A percentile compares a stretch with the other conserved stretches of the same genome.
Conservation (phyloP, 2,113 vertebrate genomes). For the Haliaeetus leucogaster region DNA sequence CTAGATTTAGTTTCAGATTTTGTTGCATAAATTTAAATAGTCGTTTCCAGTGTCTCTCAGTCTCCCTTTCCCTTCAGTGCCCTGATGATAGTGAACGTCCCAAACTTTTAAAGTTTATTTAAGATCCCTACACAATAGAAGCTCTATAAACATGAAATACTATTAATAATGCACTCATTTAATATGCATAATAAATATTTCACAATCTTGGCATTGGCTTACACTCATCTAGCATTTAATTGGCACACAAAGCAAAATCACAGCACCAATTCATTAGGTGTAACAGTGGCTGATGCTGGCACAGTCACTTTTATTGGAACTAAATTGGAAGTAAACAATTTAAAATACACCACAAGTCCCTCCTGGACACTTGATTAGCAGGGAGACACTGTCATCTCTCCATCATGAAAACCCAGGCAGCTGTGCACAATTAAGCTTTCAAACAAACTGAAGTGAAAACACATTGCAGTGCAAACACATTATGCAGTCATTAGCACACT, state of each 20-base stretch:
- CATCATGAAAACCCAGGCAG: constrained; percentile 19
- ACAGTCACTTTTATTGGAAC: background rate
- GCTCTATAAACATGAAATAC: background rate
- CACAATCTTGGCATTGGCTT: background rate
- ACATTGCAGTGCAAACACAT: constrained; percentile 48
- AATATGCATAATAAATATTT: background rate
- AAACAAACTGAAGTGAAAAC: constrained; percentile 23
- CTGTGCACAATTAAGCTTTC: constrained; percentile 41
- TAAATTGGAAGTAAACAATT: constrained; percentile 11
- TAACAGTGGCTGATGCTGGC: background rate
- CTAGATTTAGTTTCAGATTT: background rate
- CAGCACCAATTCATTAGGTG: background rate
- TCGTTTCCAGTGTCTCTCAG: background rate
- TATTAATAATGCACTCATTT: background rate
- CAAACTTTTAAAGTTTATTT: background rate
- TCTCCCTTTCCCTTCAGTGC: background rate
- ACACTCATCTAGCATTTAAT: background rate
- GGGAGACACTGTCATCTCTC: background rate
- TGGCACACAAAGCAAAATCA: background rate
- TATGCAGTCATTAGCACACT: constrained; percentile 48
- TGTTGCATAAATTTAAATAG: background rate
- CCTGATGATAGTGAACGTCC: background rate
- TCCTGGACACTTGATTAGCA: background rate
- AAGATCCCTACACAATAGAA: background rate
- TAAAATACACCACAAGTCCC: background rate